Evolutionary conservation across 2,113 vertebrate species (phyloP).

Genomic region (Craseonycteris thonglongyai): DNA sequence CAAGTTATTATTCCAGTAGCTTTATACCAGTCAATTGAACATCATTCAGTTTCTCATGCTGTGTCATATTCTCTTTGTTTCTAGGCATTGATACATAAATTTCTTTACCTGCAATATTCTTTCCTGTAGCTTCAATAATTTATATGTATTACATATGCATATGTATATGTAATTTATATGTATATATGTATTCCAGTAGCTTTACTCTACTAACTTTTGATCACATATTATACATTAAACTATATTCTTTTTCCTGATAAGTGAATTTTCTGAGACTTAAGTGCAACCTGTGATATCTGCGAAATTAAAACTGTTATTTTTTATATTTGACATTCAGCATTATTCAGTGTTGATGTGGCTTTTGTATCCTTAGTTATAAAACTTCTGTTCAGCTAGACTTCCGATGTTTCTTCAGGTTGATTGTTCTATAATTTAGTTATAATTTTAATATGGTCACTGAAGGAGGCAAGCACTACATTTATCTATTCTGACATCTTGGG

Average conservation of each 20-base stretch:
- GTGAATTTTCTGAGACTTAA: slow-evolving; percentile 6
- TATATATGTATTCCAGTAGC: background rate
- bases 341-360: no score
- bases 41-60: background rate
- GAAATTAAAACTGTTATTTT: background rate
- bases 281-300: background rate
- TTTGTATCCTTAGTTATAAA: no score
- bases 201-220: background rate
- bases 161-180: no score
- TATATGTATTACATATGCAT: no score
- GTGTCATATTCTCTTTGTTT: background rate
- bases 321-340: background rate
- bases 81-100: background rate
- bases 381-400: no score
- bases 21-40: background rate
- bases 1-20: no score
- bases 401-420: no score
- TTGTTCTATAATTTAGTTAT: no score
- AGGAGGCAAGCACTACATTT: no score
- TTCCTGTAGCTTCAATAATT: background rate
- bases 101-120: background rate
- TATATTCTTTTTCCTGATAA: slow-evolving; percentile 17
- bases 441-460: no score
- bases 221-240: slow-evolving; percentile 2
- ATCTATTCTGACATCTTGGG: no score